Percentiles rank a stretch among this genome's conserved stretches.
phyloP scores from a whole-genome alignment of 2,113 vertebrate genomes.

The Stigmatopora argus region DNA sequence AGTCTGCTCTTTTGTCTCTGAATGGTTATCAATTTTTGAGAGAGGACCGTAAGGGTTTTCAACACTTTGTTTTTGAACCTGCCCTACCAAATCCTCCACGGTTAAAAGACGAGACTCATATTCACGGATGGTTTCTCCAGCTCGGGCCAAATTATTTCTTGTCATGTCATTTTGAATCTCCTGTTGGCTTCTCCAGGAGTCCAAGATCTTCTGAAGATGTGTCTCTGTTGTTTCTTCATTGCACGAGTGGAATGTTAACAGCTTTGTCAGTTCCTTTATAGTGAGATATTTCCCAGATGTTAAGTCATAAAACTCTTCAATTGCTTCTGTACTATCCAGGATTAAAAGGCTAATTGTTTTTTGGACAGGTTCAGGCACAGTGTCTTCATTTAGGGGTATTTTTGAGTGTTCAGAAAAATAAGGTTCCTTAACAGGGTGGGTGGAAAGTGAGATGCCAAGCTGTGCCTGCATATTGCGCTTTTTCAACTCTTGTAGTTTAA shows the following conservation, averaged over 20 bases:
- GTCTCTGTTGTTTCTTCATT: constrained; percentile 44
- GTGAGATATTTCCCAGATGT: constrained; percentile 55
- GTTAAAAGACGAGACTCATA: constrained; percentile 68
- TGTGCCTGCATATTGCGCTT: constrained; percentile 78
- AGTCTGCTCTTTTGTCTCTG: constrained; percentile 43
- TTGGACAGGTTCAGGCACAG: constrained; percentile 53
- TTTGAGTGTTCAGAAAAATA: constrained; percentile 61
- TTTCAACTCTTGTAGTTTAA: constrained; percentile 79
- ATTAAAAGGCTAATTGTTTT: constrained; percentile 58
- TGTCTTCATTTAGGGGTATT: constrained; percentile 38
- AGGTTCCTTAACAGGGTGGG: constrained; percentile 64
- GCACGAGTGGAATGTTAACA: constrained; percentile 54
- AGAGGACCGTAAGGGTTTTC: constrained; percentile 41
- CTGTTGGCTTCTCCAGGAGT: constrained; percentile 66
- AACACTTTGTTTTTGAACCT: constrained; percentile 57
- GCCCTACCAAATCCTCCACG: constrained; percentile 68
- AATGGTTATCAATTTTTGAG: constrained; percentile 54
- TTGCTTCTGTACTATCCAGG: constrained; percentile 58
- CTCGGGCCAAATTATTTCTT: constrained; percentile 60
- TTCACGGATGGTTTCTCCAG: constrained; percentile 67
- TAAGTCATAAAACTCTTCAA: constrained; percentile 66
- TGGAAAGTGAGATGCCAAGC: constrained; percentile 75
- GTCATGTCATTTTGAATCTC: constrained; percentile 68
- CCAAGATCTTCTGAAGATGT: constrained; percentile 59
- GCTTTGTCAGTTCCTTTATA: constrained; percentile 53